Evolutionary conservation across 1,140 invertebrate genomes (phyloP).

Genomic region (Euwallacea similis): DNA sequence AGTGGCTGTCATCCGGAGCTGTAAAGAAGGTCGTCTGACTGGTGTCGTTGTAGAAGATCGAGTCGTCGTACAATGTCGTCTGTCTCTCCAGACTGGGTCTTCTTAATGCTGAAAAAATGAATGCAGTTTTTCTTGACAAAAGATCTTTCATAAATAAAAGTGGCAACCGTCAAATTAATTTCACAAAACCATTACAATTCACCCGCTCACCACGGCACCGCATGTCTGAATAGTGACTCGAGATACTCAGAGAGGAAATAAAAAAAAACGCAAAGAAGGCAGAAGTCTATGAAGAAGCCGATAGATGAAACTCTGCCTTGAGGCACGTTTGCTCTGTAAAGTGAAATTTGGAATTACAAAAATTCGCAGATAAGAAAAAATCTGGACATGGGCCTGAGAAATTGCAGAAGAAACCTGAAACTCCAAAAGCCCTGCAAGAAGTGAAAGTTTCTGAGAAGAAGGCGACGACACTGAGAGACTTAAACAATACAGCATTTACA

Average conservation of each 20-base stretch:
- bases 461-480: too few species aligned
- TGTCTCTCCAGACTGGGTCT: constrained; percentile 79
- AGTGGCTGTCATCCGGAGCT: constrained; percentile 40
- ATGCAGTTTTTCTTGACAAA: too few species aligned
- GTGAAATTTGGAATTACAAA: constrained; percentile 11
- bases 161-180: too few species aligned
- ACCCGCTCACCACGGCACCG: too few species aligned
- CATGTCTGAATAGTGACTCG: constrained; percentile 32
- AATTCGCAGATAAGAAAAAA: constrained; percentile 33
- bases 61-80: constrained; percentile 76
- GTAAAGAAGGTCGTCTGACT: constrained; percentile 42
- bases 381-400: neutral
- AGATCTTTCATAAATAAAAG: too few species aligned
- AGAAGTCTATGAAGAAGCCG: constrained; percentile 18
- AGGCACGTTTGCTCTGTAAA: too few species aligned
- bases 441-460: constrained; percentile 24
- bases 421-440: constrained; percentile 3
- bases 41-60: constrained; percentile 47
- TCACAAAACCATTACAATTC: too few species aligned
- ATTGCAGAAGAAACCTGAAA: neutral
- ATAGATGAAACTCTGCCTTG: too few species aligned
- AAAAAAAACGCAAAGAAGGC: constrained; percentile 36
- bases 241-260: constrained; percentile 33
- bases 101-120: constrained; percentile 54
- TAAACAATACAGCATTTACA: too few species aligned